Evolutionary conservation across 2,797 vertebrate species (phyloP).

Genomic region (Babyrousa celebensis): DNA sequence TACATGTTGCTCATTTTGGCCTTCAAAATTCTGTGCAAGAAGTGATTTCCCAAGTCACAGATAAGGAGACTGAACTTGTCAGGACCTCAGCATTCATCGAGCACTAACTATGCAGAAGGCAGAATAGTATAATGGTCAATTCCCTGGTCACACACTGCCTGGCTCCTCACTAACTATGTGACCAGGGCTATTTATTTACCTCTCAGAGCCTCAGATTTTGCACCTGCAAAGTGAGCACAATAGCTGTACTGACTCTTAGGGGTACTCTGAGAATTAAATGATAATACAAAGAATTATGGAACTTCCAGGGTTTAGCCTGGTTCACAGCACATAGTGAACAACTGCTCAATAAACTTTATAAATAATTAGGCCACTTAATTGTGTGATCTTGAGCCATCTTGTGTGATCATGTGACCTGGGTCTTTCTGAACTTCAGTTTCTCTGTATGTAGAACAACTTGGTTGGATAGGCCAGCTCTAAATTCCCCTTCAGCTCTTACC

Average conservation of each 20-base stretch:
- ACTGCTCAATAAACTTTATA: not conserved
- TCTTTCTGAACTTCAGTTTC: conserved; percentile 58
- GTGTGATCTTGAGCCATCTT: not conserved
- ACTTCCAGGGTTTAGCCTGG: not conserved
- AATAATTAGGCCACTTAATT: not conserved
- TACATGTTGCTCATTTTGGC: not conserved
- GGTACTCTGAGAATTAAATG: conserved; percentile 41
- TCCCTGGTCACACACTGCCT: not conserved
- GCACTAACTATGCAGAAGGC: not conserved
- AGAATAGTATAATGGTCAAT: not conserved
- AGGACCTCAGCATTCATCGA: not conserved
- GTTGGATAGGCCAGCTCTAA: conserved; percentile 30
- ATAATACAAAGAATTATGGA: conserved; percentile 29
- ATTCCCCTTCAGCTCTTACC: conserved; percentile 16
- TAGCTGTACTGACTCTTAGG: not conserved
- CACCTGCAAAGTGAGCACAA: conserved; percentile 14
- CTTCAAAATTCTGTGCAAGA: conserved; percentile 44
- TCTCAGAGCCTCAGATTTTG: not conserved
- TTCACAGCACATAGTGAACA: not conserved
- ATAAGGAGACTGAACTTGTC: not conserved
- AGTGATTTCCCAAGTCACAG: not conserved
- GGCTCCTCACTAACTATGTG: not conserved
- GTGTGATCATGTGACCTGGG: not conserved
- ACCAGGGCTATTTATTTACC: not conserved
- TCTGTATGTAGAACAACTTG: conserved; percentile 19